Percentiles rank a stretch among this genome's conserved stretches.
Conservation (phyloP, 2,113 vertebrate genomes). For the Urocolius indicus region DNA sequence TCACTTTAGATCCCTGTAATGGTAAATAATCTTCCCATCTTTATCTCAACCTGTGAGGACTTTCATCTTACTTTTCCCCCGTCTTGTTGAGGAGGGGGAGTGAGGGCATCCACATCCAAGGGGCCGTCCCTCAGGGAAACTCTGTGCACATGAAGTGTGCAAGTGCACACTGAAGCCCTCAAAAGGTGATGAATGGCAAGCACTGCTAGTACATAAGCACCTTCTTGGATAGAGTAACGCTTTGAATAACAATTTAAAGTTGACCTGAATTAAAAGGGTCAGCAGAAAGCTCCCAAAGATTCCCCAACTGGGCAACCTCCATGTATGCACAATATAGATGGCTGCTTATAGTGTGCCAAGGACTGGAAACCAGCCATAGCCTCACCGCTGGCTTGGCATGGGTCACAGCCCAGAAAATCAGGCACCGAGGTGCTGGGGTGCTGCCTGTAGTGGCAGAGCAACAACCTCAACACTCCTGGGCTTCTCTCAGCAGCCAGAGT, state of each 20-base stretch:
- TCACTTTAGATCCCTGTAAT: background rate
- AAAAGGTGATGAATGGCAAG: background rate
- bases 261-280: background rate
- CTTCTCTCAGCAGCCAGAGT: background rate
- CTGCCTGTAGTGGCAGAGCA: background rate
- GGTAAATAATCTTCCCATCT: background rate
- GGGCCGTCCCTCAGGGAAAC: accelerated
- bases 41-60: background rate
- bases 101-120: background rate
- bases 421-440: background rate
- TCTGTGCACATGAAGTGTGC: background rate
- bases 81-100: accelerated
- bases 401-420: background rate
- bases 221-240: background rate
- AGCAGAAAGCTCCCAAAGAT: background rate
- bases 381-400: background rate
- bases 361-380: background rate
- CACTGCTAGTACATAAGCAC: accelerated
- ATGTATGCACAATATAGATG: background rate
- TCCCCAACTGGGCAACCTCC: background rate
- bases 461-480: background rate
- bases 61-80: background rate
- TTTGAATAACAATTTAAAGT: background rate
- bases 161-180: background rate
- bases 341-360: background rate